Conservation (phyloP, 2,113 vertebrate species). For the Pedionomus torquatus region DNA sequence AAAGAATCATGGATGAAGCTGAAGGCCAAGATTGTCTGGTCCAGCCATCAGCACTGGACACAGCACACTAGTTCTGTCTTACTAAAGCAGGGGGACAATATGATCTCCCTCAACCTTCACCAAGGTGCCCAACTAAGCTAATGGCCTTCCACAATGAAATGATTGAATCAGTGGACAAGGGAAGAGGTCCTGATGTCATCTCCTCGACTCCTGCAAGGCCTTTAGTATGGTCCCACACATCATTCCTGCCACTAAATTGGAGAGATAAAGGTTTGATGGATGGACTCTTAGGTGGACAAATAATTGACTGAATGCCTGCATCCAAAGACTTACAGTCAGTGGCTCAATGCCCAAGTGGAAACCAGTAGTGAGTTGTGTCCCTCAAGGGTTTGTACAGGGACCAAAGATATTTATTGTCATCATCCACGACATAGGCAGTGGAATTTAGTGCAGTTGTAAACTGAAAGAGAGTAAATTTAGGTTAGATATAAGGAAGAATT, state of each 20-base stretch:
- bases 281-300: neutral
- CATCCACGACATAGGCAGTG: accelerated
- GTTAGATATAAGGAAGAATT: neutral
- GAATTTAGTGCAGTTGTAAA: neutral
- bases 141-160: accelerated
- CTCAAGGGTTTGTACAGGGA: accelerated
- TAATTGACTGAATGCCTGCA: neutral
- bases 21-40: neutral
- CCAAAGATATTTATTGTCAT: neutral
- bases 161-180: neutral
- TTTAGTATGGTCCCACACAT: neutral
- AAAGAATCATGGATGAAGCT: neutral
- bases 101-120: neutral
- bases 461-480: neutral
- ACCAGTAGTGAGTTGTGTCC: accelerated
- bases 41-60: neutral
- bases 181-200: neutral
- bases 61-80: neutral
- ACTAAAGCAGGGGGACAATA: neutral
- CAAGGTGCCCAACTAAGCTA: neutral
- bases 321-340: neutral
- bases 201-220: neutral
- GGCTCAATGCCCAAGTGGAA: neutral
- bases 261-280: neutral
- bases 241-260: neutral